phyloP scores from a whole-genome alignment of 2,797 vertebrate species.

The Threskiornis aethiopicus region DNA sequence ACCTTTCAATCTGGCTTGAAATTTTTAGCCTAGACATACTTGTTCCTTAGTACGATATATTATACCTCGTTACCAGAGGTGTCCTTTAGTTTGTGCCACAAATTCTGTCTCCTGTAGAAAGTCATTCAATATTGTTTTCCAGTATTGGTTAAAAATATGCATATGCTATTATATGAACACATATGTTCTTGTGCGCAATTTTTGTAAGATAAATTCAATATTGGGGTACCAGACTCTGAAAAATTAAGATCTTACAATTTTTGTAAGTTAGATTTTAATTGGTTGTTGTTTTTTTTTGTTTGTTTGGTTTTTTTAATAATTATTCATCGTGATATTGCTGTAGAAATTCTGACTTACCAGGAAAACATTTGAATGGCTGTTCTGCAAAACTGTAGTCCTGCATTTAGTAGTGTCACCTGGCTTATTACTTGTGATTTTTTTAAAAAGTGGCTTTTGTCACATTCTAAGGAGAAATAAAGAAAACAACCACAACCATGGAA shows the following conservation, averaged over 20 bases:
- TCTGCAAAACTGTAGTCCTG: background rate
- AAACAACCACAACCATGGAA: background rate
- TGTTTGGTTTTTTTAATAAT: background rate
- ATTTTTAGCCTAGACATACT: background rate
- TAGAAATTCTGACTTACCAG: background rate
- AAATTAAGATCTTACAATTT: background rate
- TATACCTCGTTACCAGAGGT: background rate
- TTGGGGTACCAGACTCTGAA: background rate
- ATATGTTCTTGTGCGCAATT: background rate
- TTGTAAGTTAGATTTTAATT: background rate
- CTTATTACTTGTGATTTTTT: background rate
- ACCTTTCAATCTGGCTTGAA: background rate
- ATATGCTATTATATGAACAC: background rate
- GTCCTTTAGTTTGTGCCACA: background rate
- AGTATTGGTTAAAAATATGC: background rate
- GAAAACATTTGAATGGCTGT: background rate
- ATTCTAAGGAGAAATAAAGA: background rate
- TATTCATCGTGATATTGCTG: background rate
- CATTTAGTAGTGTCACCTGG: background rate
- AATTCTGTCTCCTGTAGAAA: background rate
- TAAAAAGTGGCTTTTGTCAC: background rate
- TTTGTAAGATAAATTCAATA: background rate
- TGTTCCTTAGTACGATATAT: background rate
- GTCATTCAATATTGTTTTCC: background rate
- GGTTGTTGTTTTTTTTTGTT: too few relatives aligned